Base-by-base conservation (phyloP, 2,113 vertebrate species). In the Vidua chalybeata region DNA sequence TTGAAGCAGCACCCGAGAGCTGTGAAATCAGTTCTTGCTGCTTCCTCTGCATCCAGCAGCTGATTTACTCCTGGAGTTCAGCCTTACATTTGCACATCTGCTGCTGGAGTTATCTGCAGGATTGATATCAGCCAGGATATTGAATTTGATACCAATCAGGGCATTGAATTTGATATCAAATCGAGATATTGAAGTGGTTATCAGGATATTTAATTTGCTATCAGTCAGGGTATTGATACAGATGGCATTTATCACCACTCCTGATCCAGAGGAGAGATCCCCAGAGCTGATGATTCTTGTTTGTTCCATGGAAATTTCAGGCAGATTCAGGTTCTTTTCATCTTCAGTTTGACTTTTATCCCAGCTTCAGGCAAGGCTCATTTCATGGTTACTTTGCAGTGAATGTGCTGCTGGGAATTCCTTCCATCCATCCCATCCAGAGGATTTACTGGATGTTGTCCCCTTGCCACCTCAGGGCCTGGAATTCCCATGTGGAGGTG, bases 261-360 rank as follows among this genome's bases (percentile, higher is more conserved):
- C 30, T 15, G 49, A n/a, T 12, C 1, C 4, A 14, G 30, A 43
- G 58, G 11, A 35, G 31, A 33, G 11, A 43, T 66, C 11, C 26
- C 27, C 8, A 1, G 0, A 31, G 7, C 31, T 45, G 59, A 19
- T 58, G 31, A 0, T 55, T 78, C 56, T 8, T 20, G 2, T 21
- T 41, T 55, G 20, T 37, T 73, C 76, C 1, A 0, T 13, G 86
- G 8, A 8, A 10, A 58, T 66, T 81, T 7, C 58, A 49, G 43
- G 43, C 35, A 27, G 3, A 15, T 49, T 21, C 51, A 27, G 26
- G 43, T 76, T 10, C 74, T 64, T 48, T 21, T 31, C 30, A 30
- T 35, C 75, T 35, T 63, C 51, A 64, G 7, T 12, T 22, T 4
- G 49, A 41, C 30, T 23, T 63, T 55, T 35, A 33, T 27, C 76